phyloP scores from a whole-genome alignment of 2,113 vertebrate species.

The Paradoxurus hermaphroditus region DNA sequence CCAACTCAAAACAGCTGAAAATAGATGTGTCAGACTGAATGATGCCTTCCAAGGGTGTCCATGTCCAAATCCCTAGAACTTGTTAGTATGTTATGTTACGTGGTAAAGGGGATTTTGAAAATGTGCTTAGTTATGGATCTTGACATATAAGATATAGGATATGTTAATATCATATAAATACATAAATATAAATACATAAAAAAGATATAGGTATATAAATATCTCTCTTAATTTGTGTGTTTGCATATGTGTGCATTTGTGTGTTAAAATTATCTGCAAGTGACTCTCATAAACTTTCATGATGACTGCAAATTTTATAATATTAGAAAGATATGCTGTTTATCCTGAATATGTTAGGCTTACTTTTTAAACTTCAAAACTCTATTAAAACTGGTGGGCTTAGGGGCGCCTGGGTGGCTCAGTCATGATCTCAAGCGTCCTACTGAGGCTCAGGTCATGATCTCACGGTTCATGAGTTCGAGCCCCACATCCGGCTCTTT shows the following conservation, averaged over 20 bases:
- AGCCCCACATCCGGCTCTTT: no score
- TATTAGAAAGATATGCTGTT: background rate
- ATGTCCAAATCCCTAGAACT: background rate
- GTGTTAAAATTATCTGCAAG: background rate
- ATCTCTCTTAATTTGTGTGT: background rate
- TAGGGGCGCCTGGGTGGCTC: no score
- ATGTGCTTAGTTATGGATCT: background rate
- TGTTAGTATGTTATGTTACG: background rate
- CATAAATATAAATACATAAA: no score
- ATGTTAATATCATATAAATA: no score
- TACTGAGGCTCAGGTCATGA: no score
- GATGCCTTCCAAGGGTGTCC: background rate
- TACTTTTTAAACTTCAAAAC: slow-evolving; percentile 3
- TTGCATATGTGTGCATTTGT: background rate
- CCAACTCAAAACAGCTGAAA: background rate
- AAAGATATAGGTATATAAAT: no score
- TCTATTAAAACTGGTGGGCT: background rate
- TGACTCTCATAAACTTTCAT: background rate
- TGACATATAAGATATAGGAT: no score
- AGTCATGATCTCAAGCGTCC: no score
- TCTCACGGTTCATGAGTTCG: no score
- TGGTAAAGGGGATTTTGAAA: background rate
- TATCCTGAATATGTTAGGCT: background rate
- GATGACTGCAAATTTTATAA: background rate
- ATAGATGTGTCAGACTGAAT: background rate